A percentile compares a stretch with the other conserved stretches of the same genome.
These are phyloP conservation scores for Melipona bicolor DNA, from an alignment of 2,888 invertebrate species.

Conservation along the genomic window DNA sequence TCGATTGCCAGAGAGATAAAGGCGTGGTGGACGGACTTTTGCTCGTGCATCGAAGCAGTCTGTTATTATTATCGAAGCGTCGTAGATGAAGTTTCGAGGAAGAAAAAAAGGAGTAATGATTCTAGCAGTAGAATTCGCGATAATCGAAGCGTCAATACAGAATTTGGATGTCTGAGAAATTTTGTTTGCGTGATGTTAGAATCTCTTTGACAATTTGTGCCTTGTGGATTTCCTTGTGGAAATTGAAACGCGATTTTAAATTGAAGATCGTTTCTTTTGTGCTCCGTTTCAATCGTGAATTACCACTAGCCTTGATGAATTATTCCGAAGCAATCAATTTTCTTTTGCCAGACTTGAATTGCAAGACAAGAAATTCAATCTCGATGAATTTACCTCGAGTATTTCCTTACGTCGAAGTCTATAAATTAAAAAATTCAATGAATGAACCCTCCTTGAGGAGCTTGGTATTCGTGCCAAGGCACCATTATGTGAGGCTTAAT, in stretches of 20 bases:
- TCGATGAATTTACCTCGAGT: not conserved
- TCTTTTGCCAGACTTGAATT: not conserved
- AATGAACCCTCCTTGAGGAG: not conserved
- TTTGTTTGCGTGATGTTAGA: not conserved
- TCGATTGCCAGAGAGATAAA: not conserved
- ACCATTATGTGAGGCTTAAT: conserved; percentile 16
- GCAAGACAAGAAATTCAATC: too few species aligned
- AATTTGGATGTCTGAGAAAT: not conserved
- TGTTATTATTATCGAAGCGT: conserved; percentile 20
- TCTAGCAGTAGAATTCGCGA: not conserved
- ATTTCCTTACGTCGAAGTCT: too few species aligned
- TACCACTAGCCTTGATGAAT: not conserved
- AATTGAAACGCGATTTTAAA: not conserved
- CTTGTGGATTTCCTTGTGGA: not conserved
- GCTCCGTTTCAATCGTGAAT: not conserved
- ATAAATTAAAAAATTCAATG: conserved; percentile 27
- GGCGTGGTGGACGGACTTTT: conserved; percentile 18
- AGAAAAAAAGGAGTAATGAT: not conserved
- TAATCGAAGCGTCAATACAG: not conserved
- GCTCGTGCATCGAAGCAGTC: conserved; percentile 25
- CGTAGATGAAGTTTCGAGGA: conserved; percentile 8
- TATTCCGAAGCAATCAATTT: not conserved
- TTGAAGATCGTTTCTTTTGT: not conserved
- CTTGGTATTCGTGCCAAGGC: not conserved
- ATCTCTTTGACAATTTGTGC: not conserved